Evolutionary conservation across 2,113 vertebrate genomes (phyloP), one percentile per base, ranked within the genome.

Genomic region (Osmerus mordax): DNA sequence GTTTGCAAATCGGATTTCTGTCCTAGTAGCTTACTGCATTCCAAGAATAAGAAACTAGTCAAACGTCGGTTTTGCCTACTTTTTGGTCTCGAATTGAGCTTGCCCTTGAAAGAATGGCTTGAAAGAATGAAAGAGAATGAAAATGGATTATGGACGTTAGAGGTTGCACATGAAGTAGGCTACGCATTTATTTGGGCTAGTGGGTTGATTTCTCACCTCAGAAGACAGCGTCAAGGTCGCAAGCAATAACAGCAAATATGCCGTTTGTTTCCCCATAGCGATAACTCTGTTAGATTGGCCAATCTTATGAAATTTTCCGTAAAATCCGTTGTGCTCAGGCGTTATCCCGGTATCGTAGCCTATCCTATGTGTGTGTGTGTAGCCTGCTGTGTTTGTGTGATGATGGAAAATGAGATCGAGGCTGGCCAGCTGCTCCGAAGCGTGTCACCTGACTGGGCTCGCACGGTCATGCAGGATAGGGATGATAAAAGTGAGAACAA

Each of bases 191-290:
- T 71, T 77, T 78, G 73, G 55, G 69, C 74, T 47, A 21, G n/a
- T 56, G 36, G 69, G 51, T 61, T 15, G 14, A 29, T 36, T 69
- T 71, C 89, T 91, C 86, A 93, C 91, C 91, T 92, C 91, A 61
- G 87, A 85, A 79, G 90, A 87, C 74, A 89, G 85, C 84, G 91
- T 88, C 88, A 90, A 89, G 87, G 89, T 87, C 87, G 89, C 88
- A 74, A 76, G 70, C 78, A 91, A 79, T 75, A 91, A 81, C 75
- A 93, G 81, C 82, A 91, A 53, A 81, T 88, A 85, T 68, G 83
- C 88, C 85, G 87, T 77, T 70, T 76, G 78, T 74, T 87, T 87
- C 47, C 78, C 87, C 91, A 92, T 92, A 69, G 69, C 81, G 84
- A 75, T 81, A 77, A 83, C 84, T 76, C 36, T 76, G 47, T 81